Percentiles rank a stretch among this genome's conserved stretches.
Conservation (phyloP, 2,113 vertebrate species). For the Propithecus coquereli region DNA sequence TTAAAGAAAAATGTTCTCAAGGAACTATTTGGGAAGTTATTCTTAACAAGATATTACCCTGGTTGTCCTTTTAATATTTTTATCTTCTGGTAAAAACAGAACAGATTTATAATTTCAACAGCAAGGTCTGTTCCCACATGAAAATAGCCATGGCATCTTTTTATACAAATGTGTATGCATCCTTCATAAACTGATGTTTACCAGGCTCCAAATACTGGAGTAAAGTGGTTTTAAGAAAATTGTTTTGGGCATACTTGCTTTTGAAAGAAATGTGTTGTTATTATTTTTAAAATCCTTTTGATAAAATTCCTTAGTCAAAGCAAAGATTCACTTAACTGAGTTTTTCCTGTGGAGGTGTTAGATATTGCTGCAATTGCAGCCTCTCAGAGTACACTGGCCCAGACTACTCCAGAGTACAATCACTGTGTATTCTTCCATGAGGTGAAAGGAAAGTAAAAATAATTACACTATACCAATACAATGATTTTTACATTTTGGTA, state of each 20-base stretch:
- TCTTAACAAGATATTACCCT: neutral
- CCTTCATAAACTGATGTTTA: neutral
- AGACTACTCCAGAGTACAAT: neutral
- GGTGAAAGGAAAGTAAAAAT: neutral
- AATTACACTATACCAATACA: neutral
- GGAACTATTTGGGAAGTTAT: neutral
- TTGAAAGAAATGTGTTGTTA: conserved; percentile 32
- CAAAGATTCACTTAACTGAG: neutral
- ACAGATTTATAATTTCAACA: conserved; percentile 20
- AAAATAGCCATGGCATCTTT: conserved; percentile 35
- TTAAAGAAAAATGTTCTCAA: neutral
- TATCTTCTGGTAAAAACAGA: conserved; percentile 27
- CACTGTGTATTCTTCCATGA: neutral
- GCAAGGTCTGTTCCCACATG: conserved; percentile 35
- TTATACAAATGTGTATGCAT: conserved; percentile 11
- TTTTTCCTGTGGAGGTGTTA: neutral
- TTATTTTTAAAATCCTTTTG: neutral
- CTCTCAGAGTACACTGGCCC: neutral
- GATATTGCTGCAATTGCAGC: neutral
- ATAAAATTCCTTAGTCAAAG: conserved; percentile 20
- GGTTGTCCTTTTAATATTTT: conserved; percentile 31
- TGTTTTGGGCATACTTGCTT: neutral
- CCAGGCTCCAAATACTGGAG: neutral
- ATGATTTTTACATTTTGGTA: neutral
- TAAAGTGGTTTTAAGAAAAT: conserved; percentile 25